phyloP scores from a whole-genome alignment of 2,888 invertebrate genomes.

The Polydrusus pterygomalis region DNA sequence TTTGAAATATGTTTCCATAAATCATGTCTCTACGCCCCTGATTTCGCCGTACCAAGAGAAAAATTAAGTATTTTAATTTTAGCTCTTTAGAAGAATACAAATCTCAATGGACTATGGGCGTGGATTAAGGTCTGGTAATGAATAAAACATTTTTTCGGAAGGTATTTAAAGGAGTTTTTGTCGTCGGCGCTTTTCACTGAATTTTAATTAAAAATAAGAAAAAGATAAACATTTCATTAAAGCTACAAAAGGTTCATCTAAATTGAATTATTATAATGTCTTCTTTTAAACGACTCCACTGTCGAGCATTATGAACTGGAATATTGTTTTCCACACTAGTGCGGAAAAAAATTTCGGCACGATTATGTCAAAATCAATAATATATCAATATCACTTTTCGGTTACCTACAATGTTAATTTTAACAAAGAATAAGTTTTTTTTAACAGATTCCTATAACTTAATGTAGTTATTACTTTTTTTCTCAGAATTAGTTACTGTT shows the following conservation, averaged over 20 bases:
- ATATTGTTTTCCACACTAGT: no score
- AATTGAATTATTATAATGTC: constrained; percentile 17
- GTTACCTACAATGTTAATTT: no score
- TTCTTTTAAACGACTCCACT: neutral
- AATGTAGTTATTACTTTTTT: no score
- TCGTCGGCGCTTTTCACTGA: constrained; percentile 18
- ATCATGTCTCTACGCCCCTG: constrained; percentile 6
- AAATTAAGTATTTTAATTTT: constrained; percentile 32
- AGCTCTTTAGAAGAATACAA: constrained; percentile 20
- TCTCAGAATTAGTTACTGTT: no score
- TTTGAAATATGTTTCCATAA: neutral
- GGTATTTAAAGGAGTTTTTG: constrained; percentile 30
- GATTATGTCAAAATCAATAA: no score
- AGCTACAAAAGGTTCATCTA: constrained; percentile 18
- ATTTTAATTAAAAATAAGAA: constrained; percentile 33
- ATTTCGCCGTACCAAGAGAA: constrained; percentile 8
- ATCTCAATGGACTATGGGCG: constrained; percentile 28
- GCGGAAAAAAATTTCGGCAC: no score
- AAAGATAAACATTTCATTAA: constrained; percentile 27
- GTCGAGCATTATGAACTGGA: no score
- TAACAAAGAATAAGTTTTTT: no score
- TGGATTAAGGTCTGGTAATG: constrained; percentile 28
- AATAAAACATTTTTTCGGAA: constrained; percentile 32
- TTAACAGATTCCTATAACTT: no score
- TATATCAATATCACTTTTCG: no score